These are phyloP conservation scores for Protonemura montana DNA, from an alignment of 2,888 invertebrate genomes.

Conservation along the genomic window DNA sequence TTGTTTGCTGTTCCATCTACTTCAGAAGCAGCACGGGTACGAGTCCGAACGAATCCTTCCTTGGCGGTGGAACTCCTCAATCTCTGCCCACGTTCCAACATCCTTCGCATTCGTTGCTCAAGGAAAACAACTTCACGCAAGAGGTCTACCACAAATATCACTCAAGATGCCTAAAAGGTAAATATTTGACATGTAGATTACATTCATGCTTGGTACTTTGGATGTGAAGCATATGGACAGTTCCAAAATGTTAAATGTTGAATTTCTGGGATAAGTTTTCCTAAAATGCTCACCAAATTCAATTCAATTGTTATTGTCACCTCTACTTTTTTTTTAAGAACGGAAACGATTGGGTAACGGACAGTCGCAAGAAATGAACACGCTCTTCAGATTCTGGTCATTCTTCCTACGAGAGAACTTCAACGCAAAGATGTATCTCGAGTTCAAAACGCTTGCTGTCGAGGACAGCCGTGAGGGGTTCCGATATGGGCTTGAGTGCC, in stretches of 20 bases:
- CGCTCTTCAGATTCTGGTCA: constrained; percentile 98
- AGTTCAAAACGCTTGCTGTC: constrained; percentile 89
- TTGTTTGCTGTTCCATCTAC: constrained; percentile 16
- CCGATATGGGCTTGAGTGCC: constrained; percentile 71
- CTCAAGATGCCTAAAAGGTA: constrained; percentile 90
- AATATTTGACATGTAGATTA: constrained; percentile 44
- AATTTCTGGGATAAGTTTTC: no score
- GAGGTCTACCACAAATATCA: constrained; percentile 97
- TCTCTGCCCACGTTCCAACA: constrained; percentile 92
- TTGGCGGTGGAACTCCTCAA: constrained; percentile 80
- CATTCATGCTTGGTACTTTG: background rate
- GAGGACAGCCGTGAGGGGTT: constrained; percentile 93
- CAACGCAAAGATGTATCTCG: constrained; percentile 97
- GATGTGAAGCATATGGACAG: background rate
- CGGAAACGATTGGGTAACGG: constrained; percentile 92
- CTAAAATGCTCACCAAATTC: background rate
- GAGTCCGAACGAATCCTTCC: constrained; percentile 70
- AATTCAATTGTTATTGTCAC: background rate
- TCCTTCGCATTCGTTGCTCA: constrained; percentile 91
- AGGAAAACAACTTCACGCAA: constrained; percentile 97
- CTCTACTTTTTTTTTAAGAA: constrained; percentile 69
- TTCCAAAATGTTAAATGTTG: no score
- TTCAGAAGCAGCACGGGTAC: constrained; percentile 79
- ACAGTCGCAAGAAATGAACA: constrained; percentile 99
- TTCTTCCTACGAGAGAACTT: constrained; percentile 98